Conservation (phyloP, 2,797 vertebrate genomes). For the Chaunax sp. region DNA sequence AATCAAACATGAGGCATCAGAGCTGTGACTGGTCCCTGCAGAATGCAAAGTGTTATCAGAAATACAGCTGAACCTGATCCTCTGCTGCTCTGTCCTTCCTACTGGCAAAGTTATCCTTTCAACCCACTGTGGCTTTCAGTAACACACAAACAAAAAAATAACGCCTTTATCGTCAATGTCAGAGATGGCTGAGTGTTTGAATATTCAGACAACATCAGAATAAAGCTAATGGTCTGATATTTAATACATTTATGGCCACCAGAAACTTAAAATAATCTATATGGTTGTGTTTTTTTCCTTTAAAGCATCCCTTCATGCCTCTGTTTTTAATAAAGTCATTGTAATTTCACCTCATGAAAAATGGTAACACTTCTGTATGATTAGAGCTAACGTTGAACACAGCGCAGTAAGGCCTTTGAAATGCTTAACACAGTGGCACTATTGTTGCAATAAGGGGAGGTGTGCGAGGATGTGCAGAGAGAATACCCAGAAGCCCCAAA, state of each 20-base stretch:
- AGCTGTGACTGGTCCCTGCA: conserved; percentile 70
- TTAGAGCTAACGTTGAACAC: conserved; percentile 23
- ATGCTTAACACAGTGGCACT: conserved; percentile 65
- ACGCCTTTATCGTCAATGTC: conserved; percentile 34
- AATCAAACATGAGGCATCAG: conserved; percentile 77
- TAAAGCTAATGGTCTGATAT: conserved; percentile 30
- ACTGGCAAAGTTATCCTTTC: conserved; percentile 85
- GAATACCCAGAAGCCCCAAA: conserved; percentile 74
- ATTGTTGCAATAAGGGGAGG: conserved; percentile 70
- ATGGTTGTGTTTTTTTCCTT: background rate
- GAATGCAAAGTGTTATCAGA: conserved; percentile 81
- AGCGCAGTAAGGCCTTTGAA: conserved; percentile 31
- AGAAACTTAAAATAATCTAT: background rate
- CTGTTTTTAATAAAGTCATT: background rate
- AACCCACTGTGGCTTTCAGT: conserved; percentile 70
- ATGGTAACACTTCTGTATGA: conserved; percentile 3
- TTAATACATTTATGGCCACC: background rate
- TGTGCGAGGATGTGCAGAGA: conserved; percentile 66
- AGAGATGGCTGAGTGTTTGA: conserved; percentile 39
- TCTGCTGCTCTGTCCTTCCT: conserved; percentile 80
- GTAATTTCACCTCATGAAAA: background rate
- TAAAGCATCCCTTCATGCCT: too few species aligned
- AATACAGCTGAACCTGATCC: conserved; percentile 73
- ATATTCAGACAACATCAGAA: conserved; percentile 39
- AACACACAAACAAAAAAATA: conserved; percentile 76